Conservation (phyloP, 2,888 invertebrate species). For the Drosophila cracens region DNA sequence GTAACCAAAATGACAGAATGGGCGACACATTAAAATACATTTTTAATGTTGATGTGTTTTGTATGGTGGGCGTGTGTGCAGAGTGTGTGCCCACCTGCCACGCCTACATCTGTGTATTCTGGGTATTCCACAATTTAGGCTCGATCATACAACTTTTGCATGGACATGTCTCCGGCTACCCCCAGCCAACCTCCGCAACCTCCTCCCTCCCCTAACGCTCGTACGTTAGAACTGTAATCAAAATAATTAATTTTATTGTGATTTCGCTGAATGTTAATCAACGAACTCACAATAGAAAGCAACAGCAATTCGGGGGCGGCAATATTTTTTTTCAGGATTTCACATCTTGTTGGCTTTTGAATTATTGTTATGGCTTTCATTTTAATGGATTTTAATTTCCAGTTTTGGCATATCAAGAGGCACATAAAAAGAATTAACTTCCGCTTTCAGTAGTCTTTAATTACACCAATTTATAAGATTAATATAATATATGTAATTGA, state of each 20-base stretch:
- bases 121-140: constrained; percentile 17
- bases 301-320: constrained; percentile 6
- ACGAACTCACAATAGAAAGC: constrained; percentile 22
- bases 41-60: constrained; percentile 73
- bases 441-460: constrained; percentile 8
- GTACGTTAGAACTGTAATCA: constrained; percentile 70
- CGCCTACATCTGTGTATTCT: constrained; percentile 26
- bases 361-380: constrained; percentile 58
- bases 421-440: constrained; percentile 8
- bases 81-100: constrained; percentile 29
- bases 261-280: constrained; percentile 64
- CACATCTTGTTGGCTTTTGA: constrained; percentile 40
- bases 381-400: constrained; percentile 69
- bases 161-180: constrained; percentile 42
- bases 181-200: not conserved
- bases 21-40: constrained; percentile 77
- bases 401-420: constrained; percentile 22
- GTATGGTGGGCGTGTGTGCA: constrained; percentile 18
- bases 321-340: constrained; percentile 17
- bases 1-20: constrained; percentile 56
- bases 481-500: not conserved
- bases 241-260: constrained; percentile 77
- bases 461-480: constrained; percentile 6
- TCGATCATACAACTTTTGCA: constrained; percentile 34
- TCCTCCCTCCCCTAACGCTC: not conserved